These are phyloP conservation scores for Fulmarus glacialis DNA, from an alignment of 2,113 vertebrate species.

Conservation along the genomic window DNA sequence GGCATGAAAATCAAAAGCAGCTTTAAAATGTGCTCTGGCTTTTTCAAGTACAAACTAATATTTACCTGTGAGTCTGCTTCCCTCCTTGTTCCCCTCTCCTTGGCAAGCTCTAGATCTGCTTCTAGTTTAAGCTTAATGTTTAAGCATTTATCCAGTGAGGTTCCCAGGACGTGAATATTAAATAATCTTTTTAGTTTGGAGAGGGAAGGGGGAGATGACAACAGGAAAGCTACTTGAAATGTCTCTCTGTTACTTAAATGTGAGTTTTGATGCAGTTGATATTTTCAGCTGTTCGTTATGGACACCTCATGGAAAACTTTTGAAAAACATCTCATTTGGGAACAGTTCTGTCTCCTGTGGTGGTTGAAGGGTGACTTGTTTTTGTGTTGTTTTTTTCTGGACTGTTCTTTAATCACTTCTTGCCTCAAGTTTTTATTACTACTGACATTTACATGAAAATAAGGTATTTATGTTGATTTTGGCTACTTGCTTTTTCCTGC, in stretches of 20 bases:
- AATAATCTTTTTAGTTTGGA: not conserved
- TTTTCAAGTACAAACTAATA: constrained; percentile 54
- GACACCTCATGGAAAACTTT: constrained; percentile 39
- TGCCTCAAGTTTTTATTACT: constrained; percentile 23
- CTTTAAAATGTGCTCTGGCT: constrained; percentile 21
- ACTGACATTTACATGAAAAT: constrained; percentile 41
- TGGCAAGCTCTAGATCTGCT: not conserved
- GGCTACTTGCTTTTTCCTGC: not conserved
- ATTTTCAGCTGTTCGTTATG: constrained; percentile 16
- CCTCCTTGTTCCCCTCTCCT: not conserved
- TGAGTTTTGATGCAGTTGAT: not conserved
- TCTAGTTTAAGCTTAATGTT: not conserved
- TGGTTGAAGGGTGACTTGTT: constrained; percentile 21
- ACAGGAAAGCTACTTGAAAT: not conserved
- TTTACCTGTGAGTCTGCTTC: constrained; percentile 48
- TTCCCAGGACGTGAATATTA: not conserved
- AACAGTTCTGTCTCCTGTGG: not conserved
- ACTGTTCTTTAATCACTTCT: constrained; percentile 9
- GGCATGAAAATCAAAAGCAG: constrained; percentile 3
- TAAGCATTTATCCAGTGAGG: not conserved
- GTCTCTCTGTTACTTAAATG: constrained; percentile 27
- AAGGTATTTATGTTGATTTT: not conserved
- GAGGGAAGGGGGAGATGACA: not conserved
- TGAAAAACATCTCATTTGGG: constrained; percentile 53
- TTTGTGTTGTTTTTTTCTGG: not conserved